Base-by-base conservation (phyloP, 1,140 invertebrate genomes). In the Temnothorax curvispinosus region DNA sequence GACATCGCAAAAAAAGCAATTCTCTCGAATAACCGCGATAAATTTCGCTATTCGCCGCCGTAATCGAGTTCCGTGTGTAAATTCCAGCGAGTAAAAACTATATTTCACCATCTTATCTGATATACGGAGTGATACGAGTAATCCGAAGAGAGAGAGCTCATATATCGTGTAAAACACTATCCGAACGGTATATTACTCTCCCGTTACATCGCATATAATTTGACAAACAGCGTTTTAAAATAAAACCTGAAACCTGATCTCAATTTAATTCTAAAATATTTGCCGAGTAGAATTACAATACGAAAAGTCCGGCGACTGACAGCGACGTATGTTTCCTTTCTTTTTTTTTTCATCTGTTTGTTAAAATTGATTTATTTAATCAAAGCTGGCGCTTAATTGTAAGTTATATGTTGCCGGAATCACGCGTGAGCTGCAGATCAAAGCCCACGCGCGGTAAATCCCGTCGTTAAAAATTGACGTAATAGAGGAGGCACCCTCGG, bases 11-110 rank as follows among this genome's bases (percentile, higher is more conserved):
- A 71, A 76, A 80, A 41, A 58, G 38, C 21, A 27, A 11, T 32
- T 72, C 47, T 72, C 15, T 9, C 21, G 18, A 71, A 67, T 56
- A 44, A 58, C 13, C 52, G 1, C 65, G 13, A 81, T 81, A 81
- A 81, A 81, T 81, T 81, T 72, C 65, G 35, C 21, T 13, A 56
- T 81, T 50, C 32, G 13, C 62, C 35, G 38, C 38, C 32, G 35
- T 44, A 32, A 52, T 72, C 65, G 21, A 71, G 9, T 56, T 41
- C 18, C 21, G 18, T 8, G 8, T 56, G 11, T 44, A 56, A 67
- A 72, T 81, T 72, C 8, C 5, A 72, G 11, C 4, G 35, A 72
- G 9, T 32, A 44, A 71, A 81, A 72, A 54, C 27, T 67, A 52
- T 8, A 65, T 56, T 71, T 52, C 18, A 71, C 11, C 21, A 58